These are phyloP conservation scores for Adelges cooleyi DNA, from an alignment of 1,140 invertebrate genomes.

Conservation along the genomic window DNA sequence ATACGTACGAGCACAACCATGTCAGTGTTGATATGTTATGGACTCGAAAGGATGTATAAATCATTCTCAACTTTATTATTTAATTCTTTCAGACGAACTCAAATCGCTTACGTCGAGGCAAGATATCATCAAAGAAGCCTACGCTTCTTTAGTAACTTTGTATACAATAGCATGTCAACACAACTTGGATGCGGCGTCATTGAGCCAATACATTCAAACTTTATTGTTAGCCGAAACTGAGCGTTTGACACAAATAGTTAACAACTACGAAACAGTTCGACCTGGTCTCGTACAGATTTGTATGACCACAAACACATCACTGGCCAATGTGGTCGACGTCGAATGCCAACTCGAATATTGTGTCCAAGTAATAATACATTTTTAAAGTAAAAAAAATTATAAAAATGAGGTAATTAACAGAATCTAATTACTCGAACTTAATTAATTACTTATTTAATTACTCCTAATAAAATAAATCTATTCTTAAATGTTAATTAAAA, in stretches of 20 bases:
- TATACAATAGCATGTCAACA: constrained; percentile 2
- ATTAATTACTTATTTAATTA: too few species aligned
- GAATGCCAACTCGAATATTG: constrained; percentile 10
- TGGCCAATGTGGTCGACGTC: constrained; percentile 9
- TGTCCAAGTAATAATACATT: neutral
- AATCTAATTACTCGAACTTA: too few species aligned
- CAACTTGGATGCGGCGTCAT: neutral
- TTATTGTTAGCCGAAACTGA: neutral
- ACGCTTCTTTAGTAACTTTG: constrained; percentile 12
- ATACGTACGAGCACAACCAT: too few species aligned
- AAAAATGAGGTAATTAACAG: too few species aligned
- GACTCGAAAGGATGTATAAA: too few species aligned
- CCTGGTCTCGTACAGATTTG: neutral
- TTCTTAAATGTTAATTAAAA: too few species aligned
- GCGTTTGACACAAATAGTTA: constrained; percentile 2
- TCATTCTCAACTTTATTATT: too few species aligned
- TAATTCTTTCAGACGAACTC: too few species aligned
- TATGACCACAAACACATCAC: neutral
- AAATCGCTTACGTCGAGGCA: constrained; percentile 13
- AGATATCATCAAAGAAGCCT: constrained; percentile 28
- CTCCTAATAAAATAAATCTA: too few species aligned
- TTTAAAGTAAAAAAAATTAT: too few species aligned
- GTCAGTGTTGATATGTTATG: too few species aligned
- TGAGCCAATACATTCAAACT: neutral
- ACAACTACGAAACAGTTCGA: constrained; percentile 9